Evolutionary conservation across 2,797 vertebrate genomes (phyloP), one percentile per base, ranked within the genome.

Genomic region (Oryzias sinensis): DNA sequence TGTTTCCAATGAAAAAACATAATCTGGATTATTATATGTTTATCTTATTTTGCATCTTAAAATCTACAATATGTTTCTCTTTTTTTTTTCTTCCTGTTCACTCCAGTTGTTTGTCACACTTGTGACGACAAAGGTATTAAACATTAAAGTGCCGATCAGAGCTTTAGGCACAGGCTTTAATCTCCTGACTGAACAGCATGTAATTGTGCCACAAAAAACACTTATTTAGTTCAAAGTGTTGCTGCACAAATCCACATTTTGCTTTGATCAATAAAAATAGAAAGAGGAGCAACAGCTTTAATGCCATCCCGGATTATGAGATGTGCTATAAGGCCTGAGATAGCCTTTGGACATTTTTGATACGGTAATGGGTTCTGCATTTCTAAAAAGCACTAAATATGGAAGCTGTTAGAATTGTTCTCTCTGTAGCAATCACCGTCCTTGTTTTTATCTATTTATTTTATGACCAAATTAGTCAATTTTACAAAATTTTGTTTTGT

Each of bases 231-330:
- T 80, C 54, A 74, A 59, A 76, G 65, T 64, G 65, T 52, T 53
- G 53, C 51, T 65, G 49, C 37, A 70, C 61, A 69, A 70, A 76
- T 69, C 57, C 14, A 4, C n/a, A 37, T 43, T 53, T 54, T 24
- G 62, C 80, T 86, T 86, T 85, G 75, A 81, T 88, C 79, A 54
- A 47, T 66, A 69, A 27, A 72, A 70, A 77, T 62, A 46, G 44
- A 71, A 53, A 45, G 18, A 33, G 25, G 45, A 58, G 40, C 49
- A 68, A 62, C 58, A 53, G 59, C 58, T 59, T 58, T 70, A 59
- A 77, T 1, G 14, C 52, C 57, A 55, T 15, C 33, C 50, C 65
- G 79, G 72, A 83, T 83, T 75, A 77, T 54, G 62, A 70, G 70
- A 75, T 52, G 20, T 63, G 56, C 37, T 37, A 46, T 51, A 66